Base-by-base conservation (phyloP, 2,797 vertebrate species). In the Prunella strophiata region DNA sequence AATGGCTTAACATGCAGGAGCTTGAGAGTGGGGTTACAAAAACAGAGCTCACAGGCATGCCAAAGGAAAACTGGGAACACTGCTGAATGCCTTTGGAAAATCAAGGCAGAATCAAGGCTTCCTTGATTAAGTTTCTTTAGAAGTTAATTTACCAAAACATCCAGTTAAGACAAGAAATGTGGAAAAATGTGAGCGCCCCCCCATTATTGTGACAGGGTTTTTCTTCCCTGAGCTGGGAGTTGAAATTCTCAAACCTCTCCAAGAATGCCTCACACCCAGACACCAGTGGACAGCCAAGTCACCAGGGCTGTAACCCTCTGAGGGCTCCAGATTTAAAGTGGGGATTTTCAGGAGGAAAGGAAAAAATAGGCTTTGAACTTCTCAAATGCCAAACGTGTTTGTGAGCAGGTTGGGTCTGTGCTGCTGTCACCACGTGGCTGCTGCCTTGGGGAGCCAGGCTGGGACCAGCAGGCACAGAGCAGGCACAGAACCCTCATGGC, bases 11-110 rank as follows among this genome's bases (percentile, higher is more conserved):
- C 29, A 21, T 1, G 4, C 22, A 89, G 83, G 81, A 92, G 75
- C 66, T 58, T 45, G 63, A 82, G 36, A 77, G 80, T 21, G 50
- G 61, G 85, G 93, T 91, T 87, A 91, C 16, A 16, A 90, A 94
- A 96, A 62, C 93, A 95, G 81, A 93, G 83, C 54, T 68, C 43
- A 67, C 45, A 92, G 67, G 74, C 73, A 51, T 8, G 42, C 22
- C 68, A 72, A 58, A 86, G 32, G 52, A 96, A 90, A 94, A 67
- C 17, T 16, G 73, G 77, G 83, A 93, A 82, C 0, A 2, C 30
- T 77, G 74, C 57, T 71, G 42, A 52, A 21, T 58, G n/a, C 62
- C 79, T 86, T 48, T 71, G 36, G 38, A 91, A 95, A 90, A 74
- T 47, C 55, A 77, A 65, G 34, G 48, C 59, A 79, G 57, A 61